phyloP scores from a whole-genome alignment of 1,140 invertebrate genomes.

The Caenorhabditis remanei region DNA sequence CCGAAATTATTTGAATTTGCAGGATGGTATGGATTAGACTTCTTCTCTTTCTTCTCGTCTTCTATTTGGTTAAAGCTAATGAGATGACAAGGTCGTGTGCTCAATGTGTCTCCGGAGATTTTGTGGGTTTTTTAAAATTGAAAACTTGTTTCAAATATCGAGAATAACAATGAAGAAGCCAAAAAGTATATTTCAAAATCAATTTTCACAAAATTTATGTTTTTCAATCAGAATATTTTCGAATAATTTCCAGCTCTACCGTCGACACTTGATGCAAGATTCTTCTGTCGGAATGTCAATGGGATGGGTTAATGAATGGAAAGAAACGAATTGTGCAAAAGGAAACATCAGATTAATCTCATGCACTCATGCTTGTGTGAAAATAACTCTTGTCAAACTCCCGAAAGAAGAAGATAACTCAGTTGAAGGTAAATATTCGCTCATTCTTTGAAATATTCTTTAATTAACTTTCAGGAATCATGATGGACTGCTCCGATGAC shows the following conservation, averaged over 20 bases:
- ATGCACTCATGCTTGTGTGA: neutral
- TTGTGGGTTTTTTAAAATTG: neutral
- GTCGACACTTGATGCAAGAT: constrained; percentile 1
- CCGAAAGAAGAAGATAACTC: neutral
- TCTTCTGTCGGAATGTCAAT: neutral
- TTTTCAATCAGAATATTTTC: neutral
- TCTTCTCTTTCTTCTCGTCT: neutral
- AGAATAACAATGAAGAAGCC: neutral
- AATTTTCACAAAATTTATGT: neutral
- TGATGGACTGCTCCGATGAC: constrained; percentile 14
- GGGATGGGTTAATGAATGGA: constrained; percentile 19
- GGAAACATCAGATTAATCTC: neutral
- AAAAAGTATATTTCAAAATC: neutral
- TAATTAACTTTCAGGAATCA: neutral
- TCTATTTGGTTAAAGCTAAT: neutral
- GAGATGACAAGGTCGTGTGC: neutral
- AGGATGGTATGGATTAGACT: neutral
- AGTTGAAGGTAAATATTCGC: neutral
- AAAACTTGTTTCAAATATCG: neutral
- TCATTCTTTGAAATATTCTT: no score
- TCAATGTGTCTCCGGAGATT: constrained; percentile 28
- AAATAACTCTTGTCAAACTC: neutral
- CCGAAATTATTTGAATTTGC: neutral
- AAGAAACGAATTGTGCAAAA: neutral
- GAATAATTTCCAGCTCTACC: neutral